Evolutionary conservation across 1,140 invertebrate genomes (phyloP).

Genomic region (Harpegnathos saltator): DNA sequence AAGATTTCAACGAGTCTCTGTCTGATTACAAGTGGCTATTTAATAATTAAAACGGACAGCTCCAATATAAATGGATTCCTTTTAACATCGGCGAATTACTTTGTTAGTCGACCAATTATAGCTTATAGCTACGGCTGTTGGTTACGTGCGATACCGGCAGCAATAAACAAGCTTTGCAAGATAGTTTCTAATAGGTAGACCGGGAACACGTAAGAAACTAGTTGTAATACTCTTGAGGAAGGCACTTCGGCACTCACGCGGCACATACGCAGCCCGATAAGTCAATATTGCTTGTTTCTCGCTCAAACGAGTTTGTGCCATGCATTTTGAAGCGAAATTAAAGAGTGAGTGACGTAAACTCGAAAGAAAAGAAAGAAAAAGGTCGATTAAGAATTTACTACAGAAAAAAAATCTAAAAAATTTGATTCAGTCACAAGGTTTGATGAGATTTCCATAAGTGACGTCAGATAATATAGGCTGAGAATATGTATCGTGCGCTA

Average conservation of each 20-base stretch:
- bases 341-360: neutral
- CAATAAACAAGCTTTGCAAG: conserved; percentile 24
- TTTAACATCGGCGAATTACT: conserved; percentile 19
- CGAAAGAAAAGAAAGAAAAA: no score
- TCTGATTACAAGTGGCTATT: neutral
- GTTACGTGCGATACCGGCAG: conserved; percentile 7
- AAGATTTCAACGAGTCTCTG: neutral
- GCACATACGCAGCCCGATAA: neutral
- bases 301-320: neutral
- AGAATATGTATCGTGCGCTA: no score
- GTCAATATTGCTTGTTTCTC: neutral
- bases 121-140: neutral
- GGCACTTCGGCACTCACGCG: neutral
- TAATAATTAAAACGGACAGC: neutral
- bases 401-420: no score
- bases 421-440: no score
- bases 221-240: conserved; percentile 23
- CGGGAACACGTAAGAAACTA: conserved; percentile 26
- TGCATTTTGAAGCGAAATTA: neutral
- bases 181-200: conserved; percentile 24
- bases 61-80: conserved; percentile 12
- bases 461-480: no score
- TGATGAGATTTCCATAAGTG: no score
- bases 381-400: no score
- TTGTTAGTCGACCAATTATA: conserved; percentile 37